Evolutionary conservation across 2,113 vertebrate genomes (phyloP).

Genomic region (Azemiops feae): DNA sequence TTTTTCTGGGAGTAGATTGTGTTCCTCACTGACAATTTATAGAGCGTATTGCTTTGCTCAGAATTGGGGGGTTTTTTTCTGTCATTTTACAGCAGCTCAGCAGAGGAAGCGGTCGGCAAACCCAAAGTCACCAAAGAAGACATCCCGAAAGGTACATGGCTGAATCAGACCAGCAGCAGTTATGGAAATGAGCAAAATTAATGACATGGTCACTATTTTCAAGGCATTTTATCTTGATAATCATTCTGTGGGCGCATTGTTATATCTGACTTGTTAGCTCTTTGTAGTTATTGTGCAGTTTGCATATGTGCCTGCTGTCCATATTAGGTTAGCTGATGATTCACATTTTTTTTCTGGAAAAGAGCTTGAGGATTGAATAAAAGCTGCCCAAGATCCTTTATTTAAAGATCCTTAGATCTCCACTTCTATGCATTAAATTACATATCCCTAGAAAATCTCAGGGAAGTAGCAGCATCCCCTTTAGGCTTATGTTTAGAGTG

Average conservation of each 20-base stretch:
- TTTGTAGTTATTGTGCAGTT: background rate
- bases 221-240: background rate
- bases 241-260: background rate
- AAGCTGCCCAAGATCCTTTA: background rate
- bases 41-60: background rate
- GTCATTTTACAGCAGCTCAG: constrained; percentile 68
- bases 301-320: background rate
- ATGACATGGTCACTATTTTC: background rate
- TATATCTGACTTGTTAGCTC: background rate
- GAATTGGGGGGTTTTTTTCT: background rate
- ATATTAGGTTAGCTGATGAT: background rate
- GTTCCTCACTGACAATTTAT: background rate
- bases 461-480: background rate
- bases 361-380: background rate
- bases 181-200: background rate
- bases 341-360: background rate
- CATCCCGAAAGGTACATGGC: constrained; percentile 78
- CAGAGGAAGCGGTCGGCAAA: constrained; percentile 77
- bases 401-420: background rate
- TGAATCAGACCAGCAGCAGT: background rate
- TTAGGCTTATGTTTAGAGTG: background rate
- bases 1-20: background rate
- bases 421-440: background rate
- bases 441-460: background rate
- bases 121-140: constrained; percentile 74